Evolutionary conservation across 2,113 vertebrate genomes (phyloP).

Genomic region (Motacilla tschutschensis): DNA sequence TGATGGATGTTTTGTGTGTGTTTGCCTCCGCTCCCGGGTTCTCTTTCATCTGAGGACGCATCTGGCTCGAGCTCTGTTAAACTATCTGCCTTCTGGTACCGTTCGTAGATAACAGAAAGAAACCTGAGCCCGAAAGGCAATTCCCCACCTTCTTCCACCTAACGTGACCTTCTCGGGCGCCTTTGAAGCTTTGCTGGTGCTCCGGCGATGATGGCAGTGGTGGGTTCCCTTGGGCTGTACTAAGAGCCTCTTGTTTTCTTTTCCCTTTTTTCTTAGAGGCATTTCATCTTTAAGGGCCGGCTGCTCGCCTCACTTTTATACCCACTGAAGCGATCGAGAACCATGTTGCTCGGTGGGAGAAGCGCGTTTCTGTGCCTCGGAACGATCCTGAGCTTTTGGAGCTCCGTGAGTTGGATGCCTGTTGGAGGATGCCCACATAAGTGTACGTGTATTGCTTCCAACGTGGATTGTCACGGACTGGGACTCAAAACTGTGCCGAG

Average conservation of each 20-base stretch:
- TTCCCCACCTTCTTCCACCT: constrained; percentile 52
- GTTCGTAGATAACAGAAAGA: constrained; percentile 18
- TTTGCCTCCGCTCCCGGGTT: constrained; percentile 44
- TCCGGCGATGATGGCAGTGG: constrained; percentile 32
- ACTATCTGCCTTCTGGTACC: constrained; percentile 22
- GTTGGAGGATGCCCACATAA: constrained; percentile 90
- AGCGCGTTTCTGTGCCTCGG: constrained; percentile 64
- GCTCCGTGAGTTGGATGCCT: constrained; percentile 69
- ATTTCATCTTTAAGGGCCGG: constrained; percentile 28
- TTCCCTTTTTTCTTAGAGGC: constrained; percentile 32
- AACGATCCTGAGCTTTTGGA: constrained; percentile 72
- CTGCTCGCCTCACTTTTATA: neutral
- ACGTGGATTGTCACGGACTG: constrained; percentile 95
- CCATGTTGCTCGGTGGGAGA: constrained; percentile 73
- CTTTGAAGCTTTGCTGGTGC: constrained; percentile 24
- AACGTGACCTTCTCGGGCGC: constrained; percentile 1
- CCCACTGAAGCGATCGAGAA: neutral
- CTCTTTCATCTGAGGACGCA: constrained; percentile 50
- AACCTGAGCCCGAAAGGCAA: constrained; percentile 33
- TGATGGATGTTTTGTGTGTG: constrained; percentile 44
- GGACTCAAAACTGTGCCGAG: constrained; percentile 87
- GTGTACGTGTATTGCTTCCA: constrained; percentile 94
- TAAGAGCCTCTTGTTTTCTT: constrained; percentile 44
- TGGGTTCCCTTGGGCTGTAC: constrained; percentile 48
- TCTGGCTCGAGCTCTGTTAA: constrained; percentile 23